Percentiles rank a stretch among this genome's conserved stretches.
Evolutionary conservation across 1,140 invertebrate genomes (phyloP).

Genomic region (Bicyclus anynana): DNA sequence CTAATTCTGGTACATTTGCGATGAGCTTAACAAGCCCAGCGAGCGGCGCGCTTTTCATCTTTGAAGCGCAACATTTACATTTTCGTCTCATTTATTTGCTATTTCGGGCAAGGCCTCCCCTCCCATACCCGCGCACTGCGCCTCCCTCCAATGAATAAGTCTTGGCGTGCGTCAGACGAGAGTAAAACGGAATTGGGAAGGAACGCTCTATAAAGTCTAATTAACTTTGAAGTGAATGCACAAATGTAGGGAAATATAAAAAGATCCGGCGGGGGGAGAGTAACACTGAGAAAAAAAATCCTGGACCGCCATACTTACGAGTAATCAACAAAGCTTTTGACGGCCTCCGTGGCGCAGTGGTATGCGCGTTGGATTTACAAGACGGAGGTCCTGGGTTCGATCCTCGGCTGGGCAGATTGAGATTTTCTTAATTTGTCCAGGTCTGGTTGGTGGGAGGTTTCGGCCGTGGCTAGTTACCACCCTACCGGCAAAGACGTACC

Average conservation of each 20-base stretch:
- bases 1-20: constrained; percentile 75
- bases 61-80: constrained; percentile 76
- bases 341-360: too few species aligned
- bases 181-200: constrained; percentile 73
- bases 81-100: constrained; percentile 77
- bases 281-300: constrained; percentile 33
- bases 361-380: too few species aligned
- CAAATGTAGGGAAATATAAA: constrained; percentile 71
- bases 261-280: constrained; percentile 46
- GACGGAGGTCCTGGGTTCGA: too few species aligned
- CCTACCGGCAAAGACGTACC: too few species aligned
- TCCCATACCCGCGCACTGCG: constrained; percentile 35
- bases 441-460: too few species aligned
- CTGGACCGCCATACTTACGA: constrained; percentile 1
- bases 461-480: too few species aligned
- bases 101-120: constrained; percentile 63
- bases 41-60: constrained; percentile 73
- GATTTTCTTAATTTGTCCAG: too few species aligned
- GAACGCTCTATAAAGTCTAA: constrained; percentile 76
- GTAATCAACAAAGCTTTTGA: not conserved
- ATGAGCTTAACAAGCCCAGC: constrained; percentile 71
- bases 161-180: constrained; percentile 66
- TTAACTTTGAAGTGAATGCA: constrained; percentile 74
- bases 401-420: not conserved
- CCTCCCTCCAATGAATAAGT: constrained; percentile 69